Conservation (phyloP, 92 coral and sea anemone species). For the Bergia sp. region DNA sequence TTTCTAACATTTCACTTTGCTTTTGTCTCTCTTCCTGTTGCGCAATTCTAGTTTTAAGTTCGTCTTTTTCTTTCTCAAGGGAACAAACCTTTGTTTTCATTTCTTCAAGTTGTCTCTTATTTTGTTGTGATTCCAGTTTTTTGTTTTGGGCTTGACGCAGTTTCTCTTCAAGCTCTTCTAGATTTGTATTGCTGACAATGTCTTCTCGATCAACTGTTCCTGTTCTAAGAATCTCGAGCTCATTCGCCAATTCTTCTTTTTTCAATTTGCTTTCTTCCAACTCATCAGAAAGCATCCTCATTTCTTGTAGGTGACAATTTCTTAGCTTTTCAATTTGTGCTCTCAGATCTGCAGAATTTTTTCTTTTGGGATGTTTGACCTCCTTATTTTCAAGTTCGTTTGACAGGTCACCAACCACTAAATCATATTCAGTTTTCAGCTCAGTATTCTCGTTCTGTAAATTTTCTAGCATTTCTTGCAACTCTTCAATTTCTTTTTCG, state of each 20-base stretch:
- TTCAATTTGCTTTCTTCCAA: slow-evolving; percentile 65
- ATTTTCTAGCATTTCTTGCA: slow-evolving; percentile 81
- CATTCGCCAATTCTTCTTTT: slow-evolving; percentile 51
- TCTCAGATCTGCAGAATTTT: slow-evolving; percentile 51
- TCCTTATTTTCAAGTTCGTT: slow-evolving; percentile 73
- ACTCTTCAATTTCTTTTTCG: slow-evolving; percentile 69
- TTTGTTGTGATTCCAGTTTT: slow-evolving; percentile 23
- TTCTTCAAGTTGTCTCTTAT: slow-evolving; percentile 45
- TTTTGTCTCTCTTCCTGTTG: slow-evolving; percentile 13
- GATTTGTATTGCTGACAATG: slow-evolving; percentile 48
- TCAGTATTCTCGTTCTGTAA: slow-evolving; percentile 82
- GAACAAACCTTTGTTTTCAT: slow-evolving; percentile 30
- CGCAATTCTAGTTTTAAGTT: slow-evolving; percentile 15
- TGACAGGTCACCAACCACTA: slow-evolving; percentile 79
- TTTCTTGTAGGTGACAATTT: slow-evolving; percentile 56
- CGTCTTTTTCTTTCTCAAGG: slow-evolving; percentile 51
- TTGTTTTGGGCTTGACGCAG: slow-evolving; percentile 20
- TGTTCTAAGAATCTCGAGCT: slow-evolving; percentile 49
- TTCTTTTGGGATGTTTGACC: slow-evolving; percentile 46
- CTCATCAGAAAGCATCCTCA: slow-evolving; percentile 64
- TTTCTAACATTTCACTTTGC: slow-evolving; percentile 24
- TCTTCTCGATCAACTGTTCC: slow-evolving; percentile 22
- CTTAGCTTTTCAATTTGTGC: slow-evolving; percentile 69
- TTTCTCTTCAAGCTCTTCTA: slow-evolving; percentile 53
- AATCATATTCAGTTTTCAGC: slow-evolving; percentile 84